Base-by-base conservation (phyloP, 2,888 invertebrate species). In the Lissonota sp. region DNA sequence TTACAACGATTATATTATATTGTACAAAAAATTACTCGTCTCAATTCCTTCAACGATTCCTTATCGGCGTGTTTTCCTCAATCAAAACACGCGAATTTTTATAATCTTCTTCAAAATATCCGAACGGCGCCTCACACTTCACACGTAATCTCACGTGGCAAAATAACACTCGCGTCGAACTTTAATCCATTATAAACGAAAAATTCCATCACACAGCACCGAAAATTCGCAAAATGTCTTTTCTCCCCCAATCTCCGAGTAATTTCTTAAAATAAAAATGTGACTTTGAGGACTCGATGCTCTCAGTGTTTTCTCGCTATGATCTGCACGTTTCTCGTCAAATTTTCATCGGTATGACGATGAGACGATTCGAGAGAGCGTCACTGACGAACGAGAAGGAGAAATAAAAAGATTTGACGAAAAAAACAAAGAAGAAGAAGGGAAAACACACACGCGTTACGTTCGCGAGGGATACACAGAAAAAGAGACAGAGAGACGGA, bases 161-260 rank as follows among this genome's bases (percentile, higher is more conserved):
- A 67, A 67, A n/a, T n/a, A n/a, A 75, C 81, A 81, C 81, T 75
- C 39, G 64, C 60, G 67, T 57, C 49, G 42, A 81, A 78, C 77
- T 74, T 74, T 49, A 66, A 78, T 74, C 66, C 60, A 58, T 64
- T 62, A 12, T 78, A 70, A 57, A 74, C 74, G 75, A 53, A 4
- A 53, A 77, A 78, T 78, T 74, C 81, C 81, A 81, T 81, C 74
- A 74, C 74, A 74, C 78, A 71, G 74, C 78, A 67, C 64, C 71
- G 16, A 6, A 74, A 49, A 37, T 55, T 10, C 37, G 44, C 49
- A 10, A 74, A 74, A 51, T 26, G n/a, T 5, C 26, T 42, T 64
- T 12, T 64, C 12, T 44, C n/a, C n/a, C 57, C 26, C 40, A 42
- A 53, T 60, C 63, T 44, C 7, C n/a, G 44, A 16, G n/a, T 39